Evolutionary conservation across 2,888 invertebrate genomes (phyloP).

Genomic region (Drosophila putrida): DNA sequence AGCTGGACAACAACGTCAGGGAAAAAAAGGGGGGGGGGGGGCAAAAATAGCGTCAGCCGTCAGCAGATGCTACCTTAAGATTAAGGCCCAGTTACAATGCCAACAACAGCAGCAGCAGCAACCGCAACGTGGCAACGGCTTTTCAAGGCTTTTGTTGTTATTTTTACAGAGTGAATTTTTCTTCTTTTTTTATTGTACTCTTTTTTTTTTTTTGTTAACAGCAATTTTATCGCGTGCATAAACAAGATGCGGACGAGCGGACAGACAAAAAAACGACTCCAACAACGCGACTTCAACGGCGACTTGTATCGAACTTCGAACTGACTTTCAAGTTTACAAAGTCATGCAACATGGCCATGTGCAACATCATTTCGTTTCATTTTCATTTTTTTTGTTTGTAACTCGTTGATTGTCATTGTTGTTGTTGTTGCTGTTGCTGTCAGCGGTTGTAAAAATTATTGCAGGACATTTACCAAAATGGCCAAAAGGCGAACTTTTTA

Average conservation of each 20-base stretch:
- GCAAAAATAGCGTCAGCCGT: constrained; percentile 39
- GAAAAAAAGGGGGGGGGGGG: constrained; percentile 7
- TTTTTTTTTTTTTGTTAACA: constrained; percentile 52
- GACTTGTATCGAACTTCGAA: constrained; percentile 63
- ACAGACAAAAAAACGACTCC: constrained; percentile 16
- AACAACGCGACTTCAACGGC: constrained; percentile 26
- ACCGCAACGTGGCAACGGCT: constrained; percentile 45
- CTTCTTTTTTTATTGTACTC: constrained; percentile 25
- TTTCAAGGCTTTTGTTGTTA: constrained; percentile 74
- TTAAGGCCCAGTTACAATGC: constrained; percentile 64
- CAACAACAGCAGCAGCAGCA: constrained; percentile 29
- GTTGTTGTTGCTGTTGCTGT: constrained; percentile 43
- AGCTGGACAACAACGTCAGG: constrained; percentile 4
- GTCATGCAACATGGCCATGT: constrained; percentile 77
- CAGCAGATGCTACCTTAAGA: constrained; percentile 76
- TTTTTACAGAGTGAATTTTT: constrained; percentile 49
- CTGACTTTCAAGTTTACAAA: constrained; percentile 75
- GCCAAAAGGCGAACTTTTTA: constrained; percentile 63
- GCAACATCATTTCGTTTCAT: constrained; percentile 50
- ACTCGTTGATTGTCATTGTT: constrained; percentile 40
- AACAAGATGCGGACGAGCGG: constrained; percentile 56
- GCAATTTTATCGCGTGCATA: constrained; percentile 77
- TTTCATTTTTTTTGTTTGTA: constrained; percentile 2
- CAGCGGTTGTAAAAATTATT: constrained; percentile 71
- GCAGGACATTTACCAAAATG: constrained; percentile 73